Base-by-base conservation (phyloP, 30 jellyfish, hydroid and myxozoan species). In the Pelagia noctiluca region DNA sequence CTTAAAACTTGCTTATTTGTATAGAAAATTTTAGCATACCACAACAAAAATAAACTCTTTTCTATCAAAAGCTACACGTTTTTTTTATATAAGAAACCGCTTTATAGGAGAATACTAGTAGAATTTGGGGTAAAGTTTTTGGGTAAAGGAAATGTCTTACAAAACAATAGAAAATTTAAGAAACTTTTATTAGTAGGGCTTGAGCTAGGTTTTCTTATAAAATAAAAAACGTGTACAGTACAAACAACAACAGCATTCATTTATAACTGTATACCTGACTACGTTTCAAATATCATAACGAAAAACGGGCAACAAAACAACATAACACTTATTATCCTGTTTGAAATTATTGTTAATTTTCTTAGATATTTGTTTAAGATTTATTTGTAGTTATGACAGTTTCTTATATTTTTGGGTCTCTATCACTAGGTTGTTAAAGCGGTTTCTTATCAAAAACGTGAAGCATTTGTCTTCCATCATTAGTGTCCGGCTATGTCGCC, bases 401-500 rank as follows among this genome's bases (percentile, higher is more conserved):
- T 42, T 42, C 57, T 42, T 42, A 42, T 5, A 16, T 42, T 42
- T 42, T 42, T 42, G 16, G 57, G 57, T 42, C 57, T 42, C 57
- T 42, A 42, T 42, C 57, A 42, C 57, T 42, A 42, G 57, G 57
- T 42, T 42, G 57, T 42, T 42, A 42, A 42, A 42, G 57, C 57
- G 57, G 57, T 42, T 42, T 42, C 57, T 42, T 42, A 42, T 42
- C n/a, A 42, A 42, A 42, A 42, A 42, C 57, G 57, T 42, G 57
- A 42, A 42, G 57, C 57, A 42, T 42, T 42, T 42, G 57, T 42
- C 57, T 42, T 42, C 57, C 57, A 42, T 42, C 57, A 42, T 42
- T 42, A 42, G 57, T 42, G 57, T 16, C 57, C 57, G 57, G 57
- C 57, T 42, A 42, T 42, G 57, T 42, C 57, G 57, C 57, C 8